Percentiles rank a stretch among this genome's conserved stretches.
phyloP scores from a whole-genome alignment of 2,113 vertebrate genomes.

The Sylvilagus bachmani region DNA sequence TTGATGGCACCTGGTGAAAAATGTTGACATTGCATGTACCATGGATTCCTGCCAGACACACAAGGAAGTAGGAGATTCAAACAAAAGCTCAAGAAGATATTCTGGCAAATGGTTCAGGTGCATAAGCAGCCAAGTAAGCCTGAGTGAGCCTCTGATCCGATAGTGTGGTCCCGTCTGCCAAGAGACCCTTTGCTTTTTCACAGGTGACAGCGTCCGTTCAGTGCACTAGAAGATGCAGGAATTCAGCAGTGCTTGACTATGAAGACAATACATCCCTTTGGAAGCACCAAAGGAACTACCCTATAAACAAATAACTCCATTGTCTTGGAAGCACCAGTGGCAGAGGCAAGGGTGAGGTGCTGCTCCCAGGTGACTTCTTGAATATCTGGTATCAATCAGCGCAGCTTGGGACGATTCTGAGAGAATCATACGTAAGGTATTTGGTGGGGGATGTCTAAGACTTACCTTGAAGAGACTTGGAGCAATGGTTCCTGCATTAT shows the following conservation, averaged over 20 bases:
- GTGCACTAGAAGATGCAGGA: neutral
- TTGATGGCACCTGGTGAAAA: neutral
- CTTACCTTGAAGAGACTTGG: neutral
- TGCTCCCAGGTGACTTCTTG: neutral
- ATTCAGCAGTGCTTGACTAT: neutral
- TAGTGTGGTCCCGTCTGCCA: neutral
- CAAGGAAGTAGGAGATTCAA: neutral
- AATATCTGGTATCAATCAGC: neutral
- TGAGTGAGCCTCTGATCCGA: neutral
- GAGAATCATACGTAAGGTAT: neutral
- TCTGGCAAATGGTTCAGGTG: neutral
- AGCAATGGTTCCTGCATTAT: neutral
- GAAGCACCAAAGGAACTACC: neutral
- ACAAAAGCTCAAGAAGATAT: neutral
- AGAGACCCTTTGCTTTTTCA: neutral
- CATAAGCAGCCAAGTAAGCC: neutral
- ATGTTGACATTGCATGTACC: neutral
- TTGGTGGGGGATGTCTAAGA: neutral
- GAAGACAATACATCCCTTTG: neutral
- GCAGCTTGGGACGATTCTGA: neutral
- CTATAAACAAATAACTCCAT: neutral
- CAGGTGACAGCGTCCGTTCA: neutral
- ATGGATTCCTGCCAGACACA: neutral
- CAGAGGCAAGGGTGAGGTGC: neutral
- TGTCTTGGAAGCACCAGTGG: neutral